These are phyloP conservation scores for Ophthalmolycus amberensis DNA, from an alignment of 2,113 vertebrate genomes.

Conservation along the genomic window DNA sequence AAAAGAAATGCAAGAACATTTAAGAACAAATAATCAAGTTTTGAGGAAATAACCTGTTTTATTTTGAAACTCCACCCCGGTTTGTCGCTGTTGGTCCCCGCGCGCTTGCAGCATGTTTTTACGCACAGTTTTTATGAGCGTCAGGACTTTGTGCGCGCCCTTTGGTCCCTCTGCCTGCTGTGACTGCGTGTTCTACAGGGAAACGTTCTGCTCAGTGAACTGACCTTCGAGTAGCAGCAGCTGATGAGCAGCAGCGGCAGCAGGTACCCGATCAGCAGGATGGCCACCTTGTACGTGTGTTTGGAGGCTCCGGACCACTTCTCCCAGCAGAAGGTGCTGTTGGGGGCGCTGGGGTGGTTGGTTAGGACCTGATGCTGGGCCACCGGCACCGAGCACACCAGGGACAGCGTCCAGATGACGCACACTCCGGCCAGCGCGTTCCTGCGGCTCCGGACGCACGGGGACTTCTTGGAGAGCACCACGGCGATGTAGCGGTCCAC, in stretches of 20 bases:
- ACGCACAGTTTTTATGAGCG: slow-evolving; percentile 37
- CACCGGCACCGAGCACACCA: slow-evolving; percentile 75
- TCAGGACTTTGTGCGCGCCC: slow-evolving; percentile 20
- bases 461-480: slow-evolving; percentile 82
- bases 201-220: slow-evolving; percentile 11
- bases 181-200: slow-evolving; percentile 16
- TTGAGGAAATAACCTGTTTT: not conserved
- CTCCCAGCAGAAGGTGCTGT: slow-evolving; percentile 91
- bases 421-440: slow-evolving; percentile 80
- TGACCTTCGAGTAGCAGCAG: slow-evolving; percentile 88
- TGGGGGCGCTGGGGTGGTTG: slow-evolving; percentile 81
- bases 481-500: slow-evolving; percentile 89
- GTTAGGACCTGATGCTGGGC: slow-evolving; percentile 59
- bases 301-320: slow-evolving; percentile 78
- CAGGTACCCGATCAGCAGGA: slow-evolving; percentile 86
- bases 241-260: slow-evolving; percentile 88
- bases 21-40: not conserved
- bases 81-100: not conserved
- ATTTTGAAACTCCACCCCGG: not conserved
- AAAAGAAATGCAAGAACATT: not conserved
- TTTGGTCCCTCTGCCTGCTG: slow-evolving; percentile 28
- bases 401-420: slow-evolving; percentile 84
- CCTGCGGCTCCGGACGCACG: slow-evolving; percentile 81
- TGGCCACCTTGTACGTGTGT: slow-evolving; percentile 81
- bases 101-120: slow-evolving; percentile 5